Evolutionary conservation across 2,888 invertebrate genomes (phyloP), one percentile per base, ranked within the genome.

Genomic region (Aporophyla nigra): DNA sequence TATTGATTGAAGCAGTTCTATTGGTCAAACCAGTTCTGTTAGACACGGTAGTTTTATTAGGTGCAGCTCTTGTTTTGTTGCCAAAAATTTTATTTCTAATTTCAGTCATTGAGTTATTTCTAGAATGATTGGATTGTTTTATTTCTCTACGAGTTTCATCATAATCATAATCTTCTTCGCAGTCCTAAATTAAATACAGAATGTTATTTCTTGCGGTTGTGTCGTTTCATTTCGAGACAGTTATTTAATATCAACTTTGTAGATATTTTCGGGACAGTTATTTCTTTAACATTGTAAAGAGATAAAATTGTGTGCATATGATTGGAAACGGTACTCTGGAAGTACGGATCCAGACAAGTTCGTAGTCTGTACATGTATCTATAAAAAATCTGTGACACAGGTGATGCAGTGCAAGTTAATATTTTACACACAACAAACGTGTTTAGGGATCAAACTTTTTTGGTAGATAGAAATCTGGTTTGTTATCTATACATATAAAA

Each of bases 131-230:
- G 2, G 58, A 14, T 43, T 9, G 33, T 6, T n/a, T 49, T n/a
- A 56, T 27, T 19, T 16, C 3, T 68, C 77, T 77, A 1, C 82
- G 82, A 2, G 73, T 59, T 0, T 56, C 33, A 0, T 77, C 73
- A 53, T 61, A 58, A 12, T 58, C 1, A 16, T 66, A 14, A 54
- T 19, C 40, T 1, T 71, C 58, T 27, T 68, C 63, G 33, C 82
- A 82, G 0, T 70, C 56, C 78, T 82, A 56, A 51, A 78, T 71
- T 2, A 51, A 51, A 1, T 19, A 53, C n/a, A 51, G 5, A 53
- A 16, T 21, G 0, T 66, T 33, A 33, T 16, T 65, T 46, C 14
- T 67, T 14, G 5, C 27, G 9, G 27, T 51, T 33, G 5, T 51
- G 9, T 19, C 51, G 16, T 33, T 16, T 53, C 5, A 51, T 33